Evolutionary conservation across 2,888 invertebrate species (phyloP).

Genomic region (Megaustenia siamemsis): DNA sequence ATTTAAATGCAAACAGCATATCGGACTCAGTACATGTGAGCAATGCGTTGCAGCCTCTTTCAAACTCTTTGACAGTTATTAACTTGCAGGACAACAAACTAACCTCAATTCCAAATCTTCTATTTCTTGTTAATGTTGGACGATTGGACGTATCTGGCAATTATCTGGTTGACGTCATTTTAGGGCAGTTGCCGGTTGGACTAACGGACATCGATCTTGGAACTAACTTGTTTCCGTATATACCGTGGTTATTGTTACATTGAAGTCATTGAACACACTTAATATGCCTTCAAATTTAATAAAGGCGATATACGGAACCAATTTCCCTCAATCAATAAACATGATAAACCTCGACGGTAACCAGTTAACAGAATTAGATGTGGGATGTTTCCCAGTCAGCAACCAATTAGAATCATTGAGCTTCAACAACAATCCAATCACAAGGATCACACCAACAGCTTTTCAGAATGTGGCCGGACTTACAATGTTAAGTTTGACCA

Average conservation of each 20-base stretch:
- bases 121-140: not conserved
- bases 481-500: not conserved
- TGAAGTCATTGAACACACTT: not conserved
- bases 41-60: not conserved
- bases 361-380: constrained; percentile 2
- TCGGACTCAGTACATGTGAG: not conserved
- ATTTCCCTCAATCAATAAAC: not conserved
- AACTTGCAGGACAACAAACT: not conserved
- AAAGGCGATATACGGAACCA: not conserved
- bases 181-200: not conserved
- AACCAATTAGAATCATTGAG: not conserved
- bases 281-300: not conserved
- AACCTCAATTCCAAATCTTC: not conserved
- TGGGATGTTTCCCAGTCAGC: not conserved
- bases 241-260: not conserved
- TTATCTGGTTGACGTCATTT: not conserved
- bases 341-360: not conserved
- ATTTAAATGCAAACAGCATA: not conserved
- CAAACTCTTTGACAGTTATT: not conserved
- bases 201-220: not conserved
- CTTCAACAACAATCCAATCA: constrained; percentile 8
- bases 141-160: not conserved
- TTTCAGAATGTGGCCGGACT: constrained; percentile 4
- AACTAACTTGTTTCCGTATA: not conserved
- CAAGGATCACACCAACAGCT: not conserved